Conservation (phyloP, 1,140 invertebrate species). For the Wiebesia pumilae region DNA sequence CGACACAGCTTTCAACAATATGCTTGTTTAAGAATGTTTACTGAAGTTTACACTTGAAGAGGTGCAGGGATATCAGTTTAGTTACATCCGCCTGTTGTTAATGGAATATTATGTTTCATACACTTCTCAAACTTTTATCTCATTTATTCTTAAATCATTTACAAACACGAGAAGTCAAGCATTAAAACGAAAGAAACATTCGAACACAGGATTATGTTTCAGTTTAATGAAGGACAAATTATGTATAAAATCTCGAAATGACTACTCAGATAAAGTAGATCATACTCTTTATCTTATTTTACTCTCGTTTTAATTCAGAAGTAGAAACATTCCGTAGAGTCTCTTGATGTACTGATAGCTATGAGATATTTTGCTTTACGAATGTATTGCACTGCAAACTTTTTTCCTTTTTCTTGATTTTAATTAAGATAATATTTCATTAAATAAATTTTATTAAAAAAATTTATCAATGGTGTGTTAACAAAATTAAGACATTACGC, state of each 20-base stretch:
- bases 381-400: too few relatives aligned
- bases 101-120: neutral
- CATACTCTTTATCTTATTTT: neutral
- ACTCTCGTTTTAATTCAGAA: neutral
- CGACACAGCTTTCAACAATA: slow-evolving; percentile 42
- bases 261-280: slow-evolving; percentile 21
- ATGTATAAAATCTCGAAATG: slow-evolving; percentile 57
- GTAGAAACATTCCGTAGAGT: neutral
- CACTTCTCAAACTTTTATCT: neutral
- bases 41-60: neutral
- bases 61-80: neutral
- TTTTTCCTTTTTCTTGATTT: too few relatives aligned
- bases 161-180: neutral
- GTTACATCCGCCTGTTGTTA: neutral
- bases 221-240: slow-evolving; percentile 62
- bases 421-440: too few relatives aligned
- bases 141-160: slow-evolving; percentile 31
- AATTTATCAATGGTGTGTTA: too few relatives aligned
- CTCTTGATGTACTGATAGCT: neutral
- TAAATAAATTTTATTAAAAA: too few relatives aligned
- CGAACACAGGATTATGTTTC: slow-evolving; percentile 46
- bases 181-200: slow-evolving; percentile 29
- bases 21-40: neutral
- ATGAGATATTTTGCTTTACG: neutral
- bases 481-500: too few relatives aligned